Evolutionary conservation across 2,888 invertebrate species (phyloP).

Genomic region (Hymenopus coronatus): DNA sequence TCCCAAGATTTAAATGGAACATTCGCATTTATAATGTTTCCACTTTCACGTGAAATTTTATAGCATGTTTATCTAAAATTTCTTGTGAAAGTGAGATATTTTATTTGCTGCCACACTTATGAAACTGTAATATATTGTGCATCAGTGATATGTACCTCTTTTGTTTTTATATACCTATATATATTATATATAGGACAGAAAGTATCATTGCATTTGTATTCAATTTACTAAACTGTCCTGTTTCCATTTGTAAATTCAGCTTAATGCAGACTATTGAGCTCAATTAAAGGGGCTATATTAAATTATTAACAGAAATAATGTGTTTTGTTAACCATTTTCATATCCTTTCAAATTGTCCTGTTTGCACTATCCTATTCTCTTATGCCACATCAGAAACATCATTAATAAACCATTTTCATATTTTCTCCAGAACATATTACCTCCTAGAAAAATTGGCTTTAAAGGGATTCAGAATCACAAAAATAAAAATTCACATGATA

Average conservation of each 20-base stretch:
- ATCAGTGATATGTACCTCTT: neutral
- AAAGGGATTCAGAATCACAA: no score
- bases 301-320: neutral
- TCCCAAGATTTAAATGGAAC: neutral
- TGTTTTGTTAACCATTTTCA: neutral
- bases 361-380: no score
- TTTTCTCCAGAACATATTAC: no score
- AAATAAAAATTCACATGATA: no score
- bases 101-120: neutral
- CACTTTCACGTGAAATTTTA: neutral
- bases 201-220: neutral
- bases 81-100: neutral
- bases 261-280: neutral
- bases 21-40: neutral
- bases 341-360: no score
- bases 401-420: no score
- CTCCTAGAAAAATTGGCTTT: no score
- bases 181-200: neutral
- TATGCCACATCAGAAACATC: no score
- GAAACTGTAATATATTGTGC: neutral
- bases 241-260: neutral
- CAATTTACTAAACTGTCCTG: neutral
- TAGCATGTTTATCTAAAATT: neutral
- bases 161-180: neutral
- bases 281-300: neutral